Percentiles rank a stretch among this genome's conserved stretches.
phyloP scores from a whole-genome alignment of 2,113 vertebrate genomes.

The Struthio camelus region DNA sequence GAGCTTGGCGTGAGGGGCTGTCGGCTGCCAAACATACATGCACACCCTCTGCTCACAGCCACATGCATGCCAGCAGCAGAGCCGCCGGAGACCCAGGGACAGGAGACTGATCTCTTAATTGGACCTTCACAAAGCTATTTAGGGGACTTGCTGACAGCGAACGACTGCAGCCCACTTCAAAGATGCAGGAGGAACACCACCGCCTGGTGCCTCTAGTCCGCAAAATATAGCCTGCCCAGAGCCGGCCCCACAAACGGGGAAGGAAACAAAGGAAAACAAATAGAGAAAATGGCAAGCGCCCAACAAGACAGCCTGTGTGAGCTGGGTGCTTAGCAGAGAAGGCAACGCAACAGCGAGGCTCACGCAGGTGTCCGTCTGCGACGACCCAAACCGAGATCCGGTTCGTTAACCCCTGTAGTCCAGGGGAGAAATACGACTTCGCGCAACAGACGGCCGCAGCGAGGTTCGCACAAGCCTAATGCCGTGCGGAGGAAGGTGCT shows the following conservation, averaged over 20 bases:
- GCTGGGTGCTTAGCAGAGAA: not conserved
- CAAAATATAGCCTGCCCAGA: not conserved
- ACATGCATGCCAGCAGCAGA: not conserved
- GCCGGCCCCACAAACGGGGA: not conserved
- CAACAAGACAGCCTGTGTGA: not conserved
- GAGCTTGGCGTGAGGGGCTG: not conserved
- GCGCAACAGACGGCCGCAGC: not conserved
- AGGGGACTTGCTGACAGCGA: not conserved
- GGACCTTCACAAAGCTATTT: not conserved
- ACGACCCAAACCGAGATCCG: not conserved
- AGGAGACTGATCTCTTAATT: conserved; percentile 34
- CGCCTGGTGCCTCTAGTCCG: not conserved
- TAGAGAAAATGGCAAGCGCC: conserved; percentile 27
- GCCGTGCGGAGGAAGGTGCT: not conserved
- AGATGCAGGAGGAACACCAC: not conserved
- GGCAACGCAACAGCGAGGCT: conserved; percentile 24
- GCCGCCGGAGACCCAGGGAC: not conserved
- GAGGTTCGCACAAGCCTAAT: not conserved
- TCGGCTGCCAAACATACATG: conserved; percentile 33
- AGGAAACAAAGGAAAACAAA: not conserved
- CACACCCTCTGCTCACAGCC: conserved; percentile 20
- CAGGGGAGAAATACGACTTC: fast-evolving
- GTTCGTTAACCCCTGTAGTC: not conserved
- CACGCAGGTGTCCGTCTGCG: conserved; percentile 36
- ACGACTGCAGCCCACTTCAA: not conserved